Evolutionary conservation across 1,140 invertebrate species (phyloP).

Genomic region (Drosophila sp.): DNA sequence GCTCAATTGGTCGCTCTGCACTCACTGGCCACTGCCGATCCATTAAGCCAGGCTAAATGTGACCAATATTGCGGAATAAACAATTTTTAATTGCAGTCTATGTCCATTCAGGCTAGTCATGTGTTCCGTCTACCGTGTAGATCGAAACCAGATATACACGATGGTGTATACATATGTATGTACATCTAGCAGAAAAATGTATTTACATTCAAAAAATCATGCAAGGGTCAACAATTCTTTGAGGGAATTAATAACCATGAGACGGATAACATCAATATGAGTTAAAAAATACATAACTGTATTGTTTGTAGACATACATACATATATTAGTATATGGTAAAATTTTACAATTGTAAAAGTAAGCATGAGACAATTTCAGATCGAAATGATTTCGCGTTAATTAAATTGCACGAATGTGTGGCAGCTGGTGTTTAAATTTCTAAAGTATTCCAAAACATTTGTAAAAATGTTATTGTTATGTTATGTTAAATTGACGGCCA

Average conservation of each 20-base stretch:
- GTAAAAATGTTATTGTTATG: not conserved
- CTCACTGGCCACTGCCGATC: constrained; percentile 31
- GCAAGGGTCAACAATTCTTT: constrained; percentile 9
- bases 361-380: not conserved
- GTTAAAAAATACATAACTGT: not conserved
- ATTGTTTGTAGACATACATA: not conserved
- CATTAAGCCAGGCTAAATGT: constrained; percentile 52
- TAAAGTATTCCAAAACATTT: not conserved
- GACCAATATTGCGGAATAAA: constrained; percentile 16
- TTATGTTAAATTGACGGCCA: no score
- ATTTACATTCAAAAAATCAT: constrained; percentile 1
- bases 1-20: constrained; percentile 68
- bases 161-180: no score
- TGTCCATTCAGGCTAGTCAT: constrained; percentile 16
- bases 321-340: not conserved
- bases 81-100: constrained; percentile 50
- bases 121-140: constrained; percentile 18
- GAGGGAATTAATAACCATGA: not conserved
- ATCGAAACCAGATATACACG: constrained; percentile 1
- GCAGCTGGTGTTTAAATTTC: not conserved
- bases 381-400: not conserved
- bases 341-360: not conserved
- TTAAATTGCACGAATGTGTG: not conserved
- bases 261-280: not conserved
- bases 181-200: not conserved